These are phyloP conservation scores for Siniperca chuatsi DNA, from an alignment of 2,113 vertebrate species.

Conservation along the genomic window DNA sequence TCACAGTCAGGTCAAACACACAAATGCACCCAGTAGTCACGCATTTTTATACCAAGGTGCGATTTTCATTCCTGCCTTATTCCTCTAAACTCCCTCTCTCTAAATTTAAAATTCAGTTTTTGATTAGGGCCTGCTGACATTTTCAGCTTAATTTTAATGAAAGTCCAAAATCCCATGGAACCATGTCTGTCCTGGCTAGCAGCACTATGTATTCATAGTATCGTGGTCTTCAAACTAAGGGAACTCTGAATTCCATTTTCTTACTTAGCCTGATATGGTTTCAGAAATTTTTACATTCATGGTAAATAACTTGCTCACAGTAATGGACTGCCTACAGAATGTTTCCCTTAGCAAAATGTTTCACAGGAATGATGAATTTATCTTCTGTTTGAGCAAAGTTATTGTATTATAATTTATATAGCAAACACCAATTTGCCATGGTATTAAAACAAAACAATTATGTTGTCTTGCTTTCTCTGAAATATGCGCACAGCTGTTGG, in stretches of 20 bases:
- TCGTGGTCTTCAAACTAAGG: background rate
- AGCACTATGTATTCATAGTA: background rate
- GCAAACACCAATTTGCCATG: constrained; percentile 2
- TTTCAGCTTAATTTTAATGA: constrained; percentile 1
- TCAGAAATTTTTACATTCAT: background rate
- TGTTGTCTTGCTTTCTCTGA: constrained; percentile 11
- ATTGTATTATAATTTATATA: background rate
- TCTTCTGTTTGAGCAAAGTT: background rate
- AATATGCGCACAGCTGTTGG: background rate
- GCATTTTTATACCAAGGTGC: background rate
- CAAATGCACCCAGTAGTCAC: constrained; percentile 2
- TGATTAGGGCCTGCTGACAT: constrained; percentile 9
- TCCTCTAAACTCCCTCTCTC: background rate
- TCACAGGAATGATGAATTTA: background rate
- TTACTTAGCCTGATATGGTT: background rate
- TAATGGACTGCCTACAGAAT: background rate
- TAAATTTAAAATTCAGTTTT: constrained; percentile 18
- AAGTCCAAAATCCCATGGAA: background rate
- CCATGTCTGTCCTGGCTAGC: background rate
- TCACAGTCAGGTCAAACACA: background rate
- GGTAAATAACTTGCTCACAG: background rate
- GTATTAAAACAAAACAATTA: constrained; percentile 5
- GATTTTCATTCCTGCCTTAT: constrained; percentile 36
- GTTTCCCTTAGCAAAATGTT: background rate
- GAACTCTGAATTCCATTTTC: background rate